Evolutionary conservation across 2,888 invertebrate genomes (phyloP).

Genomic region (Aphelenchoides bicaudatus): DNA sequence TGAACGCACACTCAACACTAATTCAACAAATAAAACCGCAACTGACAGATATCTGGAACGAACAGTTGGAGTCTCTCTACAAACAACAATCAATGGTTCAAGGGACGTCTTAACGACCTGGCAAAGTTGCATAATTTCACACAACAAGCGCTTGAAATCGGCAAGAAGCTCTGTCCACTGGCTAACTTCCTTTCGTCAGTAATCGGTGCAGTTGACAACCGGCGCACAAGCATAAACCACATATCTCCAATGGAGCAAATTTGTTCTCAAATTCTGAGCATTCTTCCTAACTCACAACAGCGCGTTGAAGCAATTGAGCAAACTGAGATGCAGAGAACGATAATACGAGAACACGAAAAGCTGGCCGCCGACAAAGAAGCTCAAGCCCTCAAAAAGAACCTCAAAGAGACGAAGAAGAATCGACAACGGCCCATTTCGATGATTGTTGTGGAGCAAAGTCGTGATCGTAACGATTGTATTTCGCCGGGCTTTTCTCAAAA

Average conservation of each 20-base stretch:
- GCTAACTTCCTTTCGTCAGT: conserved; percentile 32
- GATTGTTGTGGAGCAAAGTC: conserved; percentile 25
- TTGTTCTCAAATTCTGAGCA: conserved; percentile 60
- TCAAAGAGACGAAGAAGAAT: conserved; percentile 22
- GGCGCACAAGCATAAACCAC: conserved; percentile 38
- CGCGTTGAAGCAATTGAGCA: conserved; percentile 46
- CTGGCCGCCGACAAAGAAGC: conserved; percentile 19
- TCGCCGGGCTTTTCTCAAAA: not conserved
- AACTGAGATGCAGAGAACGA: conserved; percentile 30
- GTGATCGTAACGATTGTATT: conserved; percentile 23
- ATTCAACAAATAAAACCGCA: conserved; percentile 49
- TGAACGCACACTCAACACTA: conserved; percentile 59
- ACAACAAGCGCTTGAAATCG: conserved; percentile 18
- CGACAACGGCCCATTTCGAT: not conserved
- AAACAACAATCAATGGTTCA: conserved; percentile 70
- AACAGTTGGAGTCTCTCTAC: conserved; percentile 71
- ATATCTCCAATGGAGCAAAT: conserved; percentile 60
- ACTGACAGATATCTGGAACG: conserved; percentile 69
- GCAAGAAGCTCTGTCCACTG: conserved; percentile 38
- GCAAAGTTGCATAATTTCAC: conserved; percentile 30
- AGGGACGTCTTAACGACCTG: conserved; percentile 36
- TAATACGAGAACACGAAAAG: conserved; percentile 25
- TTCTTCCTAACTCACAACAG: conserved; percentile 62
- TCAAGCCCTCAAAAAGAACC: conserved; percentile 23
- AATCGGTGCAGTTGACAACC: conserved; percentile 33